These are phyloP conservation scores for Agrochola lota DNA, from an alignment of 2,888 invertebrate species.

Conservation along the genomic window DNA sequence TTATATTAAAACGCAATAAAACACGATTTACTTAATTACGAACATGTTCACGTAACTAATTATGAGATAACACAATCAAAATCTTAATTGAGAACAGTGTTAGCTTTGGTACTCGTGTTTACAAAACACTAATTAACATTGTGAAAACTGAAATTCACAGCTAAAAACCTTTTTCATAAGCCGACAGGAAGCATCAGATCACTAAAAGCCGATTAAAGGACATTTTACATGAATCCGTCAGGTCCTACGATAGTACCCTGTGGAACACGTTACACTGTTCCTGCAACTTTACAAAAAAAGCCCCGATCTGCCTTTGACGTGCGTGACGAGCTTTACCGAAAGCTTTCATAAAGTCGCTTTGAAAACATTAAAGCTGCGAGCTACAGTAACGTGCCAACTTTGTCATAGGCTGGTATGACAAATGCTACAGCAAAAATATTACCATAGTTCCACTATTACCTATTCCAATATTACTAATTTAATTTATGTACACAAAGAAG, in stretches of 20 bases:
- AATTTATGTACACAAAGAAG: neutral
- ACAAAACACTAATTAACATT: neutral
- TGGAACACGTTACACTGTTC: conserved; percentile 14
- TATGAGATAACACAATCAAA: neutral
- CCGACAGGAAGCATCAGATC: neutral
- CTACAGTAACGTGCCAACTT: conserved; percentile 12
- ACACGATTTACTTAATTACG: neutral
- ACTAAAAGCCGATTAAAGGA: neutral
- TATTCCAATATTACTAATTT: neutral
- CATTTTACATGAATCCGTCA: neutral
- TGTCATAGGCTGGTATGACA: conserved; percentile 7
- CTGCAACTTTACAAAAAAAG: conserved; percentile 27
- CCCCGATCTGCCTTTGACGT: conserved; percentile 31
- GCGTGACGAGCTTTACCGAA: conserved; percentile 23
- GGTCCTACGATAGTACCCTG: conserved; percentile 25
- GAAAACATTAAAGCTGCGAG: conserved; percentile 19
- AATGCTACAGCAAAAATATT: conserved; percentile 19
- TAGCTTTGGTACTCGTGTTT: neutral
- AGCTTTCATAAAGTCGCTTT: conserved; percentile 35
- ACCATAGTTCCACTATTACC: neutral
- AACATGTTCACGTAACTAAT: neutral
- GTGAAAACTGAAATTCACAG: neutral
- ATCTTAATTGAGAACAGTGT: neutral
- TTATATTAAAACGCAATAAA: neutral
- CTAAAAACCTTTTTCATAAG: neutral